phyloP scores from a whole-genome alignment of 1,140 invertebrate species.

The Sipha flava region DNA sequence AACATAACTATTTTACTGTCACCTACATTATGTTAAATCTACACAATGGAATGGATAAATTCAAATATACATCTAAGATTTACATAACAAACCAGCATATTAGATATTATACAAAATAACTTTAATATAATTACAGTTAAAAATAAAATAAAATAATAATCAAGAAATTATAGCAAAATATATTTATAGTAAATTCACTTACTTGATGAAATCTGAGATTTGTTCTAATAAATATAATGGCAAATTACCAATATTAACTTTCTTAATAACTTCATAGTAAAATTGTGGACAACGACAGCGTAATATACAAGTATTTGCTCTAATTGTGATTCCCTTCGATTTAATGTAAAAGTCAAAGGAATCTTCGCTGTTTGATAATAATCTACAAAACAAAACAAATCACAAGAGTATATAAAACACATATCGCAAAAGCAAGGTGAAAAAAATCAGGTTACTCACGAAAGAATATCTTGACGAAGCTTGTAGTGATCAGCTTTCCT shows the following conservation, averaged over 20 bases:
- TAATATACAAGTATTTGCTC: slow-evolving; percentile 14
- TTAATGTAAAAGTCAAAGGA: slow-evolving; percentile 9
- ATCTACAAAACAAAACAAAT: neutral
- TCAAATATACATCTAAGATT: neutral
- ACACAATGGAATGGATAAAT: neutral
- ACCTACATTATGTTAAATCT: neutral
- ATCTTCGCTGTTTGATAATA: neutral
- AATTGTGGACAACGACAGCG: slow-evolving; percentile 5
- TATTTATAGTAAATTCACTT: neutral
- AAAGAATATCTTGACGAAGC: slow-evolving; percentile 19
- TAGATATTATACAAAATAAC: no score
- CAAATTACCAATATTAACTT: neutral
- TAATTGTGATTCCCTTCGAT: slow-evolving; percentile 3
- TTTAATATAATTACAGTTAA: neutral
- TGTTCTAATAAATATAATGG: slow-evolving; percentile 7
- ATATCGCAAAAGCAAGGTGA: neutral
- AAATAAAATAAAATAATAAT: neutral
- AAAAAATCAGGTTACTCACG: neutral
- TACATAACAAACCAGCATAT: neutral
- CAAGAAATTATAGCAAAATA: neutral
- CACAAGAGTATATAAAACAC: neutral
- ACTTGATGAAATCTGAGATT: slow-evolving; percentile 15
- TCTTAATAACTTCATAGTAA: slow-evolving; percentile 6
- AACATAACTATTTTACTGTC: neutral
- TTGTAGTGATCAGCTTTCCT: slow-evolving; percentile 12